Evolutionary conservation across 2,113 vertebrate species (phyloP), one percentile per base, ranked within the genome.

Genomic region (Gobius niger): DNA sequence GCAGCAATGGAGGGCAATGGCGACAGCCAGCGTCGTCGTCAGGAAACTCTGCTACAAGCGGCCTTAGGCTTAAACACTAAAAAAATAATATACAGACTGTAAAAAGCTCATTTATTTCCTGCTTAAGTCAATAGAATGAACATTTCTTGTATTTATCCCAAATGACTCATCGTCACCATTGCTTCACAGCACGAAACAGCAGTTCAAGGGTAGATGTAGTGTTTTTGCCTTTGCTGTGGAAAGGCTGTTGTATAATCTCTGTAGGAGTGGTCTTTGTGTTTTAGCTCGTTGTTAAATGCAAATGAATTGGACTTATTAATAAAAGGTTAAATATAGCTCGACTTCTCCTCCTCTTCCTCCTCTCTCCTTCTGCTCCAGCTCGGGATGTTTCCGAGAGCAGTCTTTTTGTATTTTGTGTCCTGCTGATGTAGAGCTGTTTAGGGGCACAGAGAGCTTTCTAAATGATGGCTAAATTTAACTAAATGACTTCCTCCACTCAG

Each of bases 391-490:
- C 72, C 71, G 77, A 77, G 54, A 73, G 66, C 68, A 81, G 71
- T 77, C 85, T 80, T 86, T 85, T 80, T 80, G 77, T 81, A 66
- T 63, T 86, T 82, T 80, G 78, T 82, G 72, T 65, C 86, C 85
- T 89, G 79, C 85, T 89, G 79, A 72, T 85, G 87, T 81, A 80
- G 76, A 80, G 84, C 75, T 87, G 83, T 85, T 88, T 85, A 81
- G 85, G 73, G 76, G 69, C 82, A 85, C 83, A 82, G 82, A 86
- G 76, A 85, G 83, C 77, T 83, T 87, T 86, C 85, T 87, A 87
- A 90, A 87, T 81, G 87, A 87, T 71, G 77, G 86, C 89, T 90
- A 90, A 88, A 89, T 90, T 90, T 89, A 90, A 88, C 87, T 87
- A 85, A 90, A 90, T 83, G 81, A 90, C 87, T 90, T 90, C 89